A percentile compares a stretch with the other conserved stretches of the same genome.
These are phyloP conservation scores for Steinernema feltiae DNA, from an alignment of 1,140 invertebrate genomes.

Conservation along the genomic window DNA sequence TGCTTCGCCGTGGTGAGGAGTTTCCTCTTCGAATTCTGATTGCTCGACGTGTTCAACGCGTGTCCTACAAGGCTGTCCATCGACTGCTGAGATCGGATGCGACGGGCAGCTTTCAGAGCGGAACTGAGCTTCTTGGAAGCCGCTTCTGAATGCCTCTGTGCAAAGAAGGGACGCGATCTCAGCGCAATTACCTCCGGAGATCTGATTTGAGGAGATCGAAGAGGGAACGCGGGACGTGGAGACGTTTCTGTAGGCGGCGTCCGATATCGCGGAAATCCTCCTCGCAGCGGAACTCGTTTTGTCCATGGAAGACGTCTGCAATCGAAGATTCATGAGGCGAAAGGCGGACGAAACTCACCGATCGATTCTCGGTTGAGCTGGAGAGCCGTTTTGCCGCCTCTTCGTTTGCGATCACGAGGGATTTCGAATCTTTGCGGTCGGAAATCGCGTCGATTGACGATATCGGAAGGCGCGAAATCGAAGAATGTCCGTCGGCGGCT, in stretches of 20 bases:
- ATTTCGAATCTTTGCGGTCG: not conserved
- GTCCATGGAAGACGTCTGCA: not conserved
- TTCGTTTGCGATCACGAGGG: slow-evolving; percentile 2
- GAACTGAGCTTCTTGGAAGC: not conserved
- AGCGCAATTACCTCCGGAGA: not conserved
- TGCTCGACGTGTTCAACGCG: not conserved
- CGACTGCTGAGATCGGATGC: not conserved
- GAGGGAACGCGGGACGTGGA: not conserved
- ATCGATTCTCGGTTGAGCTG: not conserved
- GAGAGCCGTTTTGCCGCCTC: not conserved
- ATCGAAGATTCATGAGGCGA: not conserved
- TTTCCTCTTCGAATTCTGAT: slow-evolving; percentile 19
- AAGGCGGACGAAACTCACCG: not conserved
- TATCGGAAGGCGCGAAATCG: not conserved
- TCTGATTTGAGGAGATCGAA: not conserved
- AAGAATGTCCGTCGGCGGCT: not conserved
- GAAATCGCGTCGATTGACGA: not conserved
- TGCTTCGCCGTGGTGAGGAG: slow-evolving; percentile 17
- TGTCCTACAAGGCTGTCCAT: not conserved
- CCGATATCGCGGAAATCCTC: not conserved
- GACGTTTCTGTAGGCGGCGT: not conserved
- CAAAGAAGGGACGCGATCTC: not conserved
- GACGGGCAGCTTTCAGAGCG: not conserved
- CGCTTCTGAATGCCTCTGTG: not conserved
- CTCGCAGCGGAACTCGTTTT: not conserved